These are phyloP conservation scores for Lucilia sericata DNA, from an alignment of 1,140 invertebrate genomes.

Conservation along the genomic window DNA sequence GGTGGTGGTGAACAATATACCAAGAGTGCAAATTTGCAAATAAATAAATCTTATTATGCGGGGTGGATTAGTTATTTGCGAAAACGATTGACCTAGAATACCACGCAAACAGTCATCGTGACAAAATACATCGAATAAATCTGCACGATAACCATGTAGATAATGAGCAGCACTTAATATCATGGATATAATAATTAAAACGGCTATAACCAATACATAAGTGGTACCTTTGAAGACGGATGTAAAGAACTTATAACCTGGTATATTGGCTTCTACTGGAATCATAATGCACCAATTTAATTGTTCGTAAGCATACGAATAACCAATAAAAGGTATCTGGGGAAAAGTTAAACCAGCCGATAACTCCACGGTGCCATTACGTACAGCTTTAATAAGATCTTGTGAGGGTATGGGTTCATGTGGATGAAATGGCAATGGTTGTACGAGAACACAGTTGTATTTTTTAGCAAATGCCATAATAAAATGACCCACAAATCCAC, in stretches of 20 bases:
- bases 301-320: conserved; percentile 58
- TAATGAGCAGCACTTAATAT: conserved; percentile 49
- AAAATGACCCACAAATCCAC: conserved; percentile 59
- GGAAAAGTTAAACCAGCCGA: conserved; percentile 57
- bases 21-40: conserved; percentile 58
- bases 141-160: conserved; percentile 52
- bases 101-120: conserved; percentile 60
- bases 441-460: conserved; percentile 52
- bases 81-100: conserved; percentile 58
- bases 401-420: conserved; percentile 50
- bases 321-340: conserved; percentile 48
- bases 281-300: conserved; percentile 59
- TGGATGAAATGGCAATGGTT: conserved; percentile 47
- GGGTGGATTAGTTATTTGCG: conserved; percentile 53
- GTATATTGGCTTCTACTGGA: conserved; percentile 58
- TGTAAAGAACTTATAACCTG: conserved; percentile 56
- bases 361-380: conserved; percentile 57
- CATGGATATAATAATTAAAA: conserved; percentile 51
- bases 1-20: conserved; percentile 59
- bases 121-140: conserved; percentile 53
- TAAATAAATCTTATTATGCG: conserved; percentile 56
- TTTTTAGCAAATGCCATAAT: conserved; percentile 55
- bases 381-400: conserved; percentile 53
- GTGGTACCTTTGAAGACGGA: conserved; percentile 56
- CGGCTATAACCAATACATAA: conserved; percentile 52